phyloP scores from a whole-genome alignment of 2,888 invertebrate genomes.

The Ophion obscuratus region DNA sequence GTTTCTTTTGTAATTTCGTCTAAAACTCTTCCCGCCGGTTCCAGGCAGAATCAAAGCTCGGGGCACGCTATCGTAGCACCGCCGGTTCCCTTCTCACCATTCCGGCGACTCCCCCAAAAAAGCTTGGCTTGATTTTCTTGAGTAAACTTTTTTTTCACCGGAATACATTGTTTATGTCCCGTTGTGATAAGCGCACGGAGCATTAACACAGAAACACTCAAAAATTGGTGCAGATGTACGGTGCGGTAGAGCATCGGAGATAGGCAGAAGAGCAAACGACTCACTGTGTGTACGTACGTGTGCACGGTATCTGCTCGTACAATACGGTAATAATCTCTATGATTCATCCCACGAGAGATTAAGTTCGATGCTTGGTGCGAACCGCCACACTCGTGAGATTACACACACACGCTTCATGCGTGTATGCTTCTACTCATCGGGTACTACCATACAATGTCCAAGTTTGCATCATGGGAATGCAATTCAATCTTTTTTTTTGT shows the following conservation, averaged over 20 bases:
- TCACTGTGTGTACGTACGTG: not conserved
- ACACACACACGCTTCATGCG: constrained; percentile 39
- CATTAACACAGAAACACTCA: constrained; percentile 42
- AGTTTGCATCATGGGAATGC: not conserved
- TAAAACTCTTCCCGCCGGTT: no score
- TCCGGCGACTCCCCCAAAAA: not conserved
- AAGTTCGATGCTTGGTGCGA: constrained; percentile 55
- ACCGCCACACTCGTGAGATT: constrained; percentile 40
- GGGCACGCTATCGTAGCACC: not conserved
- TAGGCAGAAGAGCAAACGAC: constrained; percentile 29
- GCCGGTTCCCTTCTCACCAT: not conserved
- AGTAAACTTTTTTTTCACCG: not conserved
- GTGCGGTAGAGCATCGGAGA: constrained; percentile 8
- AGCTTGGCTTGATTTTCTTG: not conserved
- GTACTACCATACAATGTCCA: constrained; percentile 1
- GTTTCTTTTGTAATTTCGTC: no score
- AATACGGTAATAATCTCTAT: constrained; percentile 66
- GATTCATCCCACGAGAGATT: constrained; percentile 73
- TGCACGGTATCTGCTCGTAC: constrained; percentile 63
- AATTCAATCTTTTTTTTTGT: not conserved
- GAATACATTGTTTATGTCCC: not conserved
- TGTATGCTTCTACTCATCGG: not conserved
- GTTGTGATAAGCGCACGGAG: not conserved
- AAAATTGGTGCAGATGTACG: constrained; percentile 31
- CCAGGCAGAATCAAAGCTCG: no score